phyloP scores from a whole-genome alignment of 2,797 vertebrate genomes.

The Tiaroga cobitis region DNA sequence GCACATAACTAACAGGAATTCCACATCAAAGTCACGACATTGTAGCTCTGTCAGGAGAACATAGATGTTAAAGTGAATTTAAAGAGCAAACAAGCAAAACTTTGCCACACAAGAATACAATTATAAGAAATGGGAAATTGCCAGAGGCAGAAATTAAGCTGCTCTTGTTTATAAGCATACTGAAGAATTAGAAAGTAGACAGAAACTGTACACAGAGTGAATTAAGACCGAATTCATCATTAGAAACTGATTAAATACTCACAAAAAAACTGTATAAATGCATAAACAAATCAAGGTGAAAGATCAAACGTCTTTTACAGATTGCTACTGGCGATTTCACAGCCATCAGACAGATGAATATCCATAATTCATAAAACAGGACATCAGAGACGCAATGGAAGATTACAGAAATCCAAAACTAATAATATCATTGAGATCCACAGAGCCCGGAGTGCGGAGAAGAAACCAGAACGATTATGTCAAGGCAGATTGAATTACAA shows the following conservation, averaged over 20 bases:
- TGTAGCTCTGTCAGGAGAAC: conserved; percentile 65
- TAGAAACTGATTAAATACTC: conserved; percentile 43
- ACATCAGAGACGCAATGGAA: conserved; percentile 6
- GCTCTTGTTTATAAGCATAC: conserved; percentile 1
- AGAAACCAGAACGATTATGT: neutral
- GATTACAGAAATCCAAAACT: conserved; percentile 13
- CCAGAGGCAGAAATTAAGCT: conserved; percentile 63
- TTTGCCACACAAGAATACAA: conserved; percentile 44
- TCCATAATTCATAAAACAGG: conserved; percentile 36
- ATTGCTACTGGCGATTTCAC: conserved; percentile 15
- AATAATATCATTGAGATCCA: conserved; percentile 12
- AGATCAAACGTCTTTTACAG: conserved; percentile 42
- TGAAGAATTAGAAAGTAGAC: conserved; percentile 23
- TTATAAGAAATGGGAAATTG: conserved; percentile 51
- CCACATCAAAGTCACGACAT: conserved; percentile 50
- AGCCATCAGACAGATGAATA: conserved; percentile 14
- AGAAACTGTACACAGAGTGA: neutral
- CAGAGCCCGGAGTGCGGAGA: neutral
- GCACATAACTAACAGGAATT: conserved; percentile 44
- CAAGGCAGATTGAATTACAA: conserved; percentile 11
- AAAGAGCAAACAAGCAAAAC: conserved; percentile 59
- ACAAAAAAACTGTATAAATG: conserved; percentile 2
- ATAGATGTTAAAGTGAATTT: conserved; percentile 63
- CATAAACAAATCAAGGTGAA: conserved; percentile 48
- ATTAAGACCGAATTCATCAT: conserved; percentile 35